These are phyloP conservation scores for Xiphophorus couchianus DNA, from an alignment of 2,113 vertebrate species.

Conservation along the genomic window DNA sequence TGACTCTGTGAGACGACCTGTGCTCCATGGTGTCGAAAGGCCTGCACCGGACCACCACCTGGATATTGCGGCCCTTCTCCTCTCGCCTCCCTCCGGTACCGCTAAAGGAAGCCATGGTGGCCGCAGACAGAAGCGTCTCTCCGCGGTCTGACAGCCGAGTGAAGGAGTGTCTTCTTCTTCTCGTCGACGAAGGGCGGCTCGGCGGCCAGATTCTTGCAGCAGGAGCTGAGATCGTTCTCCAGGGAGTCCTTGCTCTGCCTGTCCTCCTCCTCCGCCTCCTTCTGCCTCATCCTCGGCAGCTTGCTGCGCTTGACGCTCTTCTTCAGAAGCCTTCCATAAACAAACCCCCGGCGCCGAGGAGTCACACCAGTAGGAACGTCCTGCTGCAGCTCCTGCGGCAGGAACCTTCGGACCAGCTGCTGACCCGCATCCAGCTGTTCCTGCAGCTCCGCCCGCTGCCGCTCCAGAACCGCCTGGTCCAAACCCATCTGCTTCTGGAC, in stretches of 20 bases:
- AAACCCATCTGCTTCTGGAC: slow-evolving; percentile 69
- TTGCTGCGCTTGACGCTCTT: slow-evolving; percentile 80
- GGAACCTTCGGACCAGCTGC: slow-evolving; percentile 81
- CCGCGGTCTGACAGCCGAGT: background rate
- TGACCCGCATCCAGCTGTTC: slow-evolving; percentile 68
- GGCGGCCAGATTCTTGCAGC: slow-evolving; percentile 72
- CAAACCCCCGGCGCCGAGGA: slow-evolving; percentile 88
- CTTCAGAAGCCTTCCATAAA: slow-evolving; percentile 81
- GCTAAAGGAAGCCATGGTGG: slow-evolving; percentile 80
- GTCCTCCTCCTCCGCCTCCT: slow-evolving; percentile 63
- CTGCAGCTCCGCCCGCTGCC: slow-evolving; percentile 74
- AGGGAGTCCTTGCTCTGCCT: slow-evolving; percentile 79
- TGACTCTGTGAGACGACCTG: slow-evolving; percentile 83
- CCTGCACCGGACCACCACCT: slow-evolving; percentile 95
- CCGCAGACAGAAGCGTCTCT: slow-evolving; percentile 4
- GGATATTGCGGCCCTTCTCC: slow-evolving; percentile 94
- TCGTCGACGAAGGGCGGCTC: slow-evolving; percentile 79
- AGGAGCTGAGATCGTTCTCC: slow-evolving; percentile 76
- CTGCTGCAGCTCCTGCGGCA: slow-evolving; percentile 85
- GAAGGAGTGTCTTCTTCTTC: too few relatives aligned
- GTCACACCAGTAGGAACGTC: slow-evolving; percentile 90
- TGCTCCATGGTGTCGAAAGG: slow-evolving; percentile 90
- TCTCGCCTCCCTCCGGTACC: slow-evolving; percentile 82
- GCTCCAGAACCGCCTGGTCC: slow-evolving; percentile 69
- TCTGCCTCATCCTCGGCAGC: slow-evolving; percentile 82